Base-by-base conservation (phyloP, 2,888 invertebrate species). In the Dyspetes luteomarginatus region DNA sequence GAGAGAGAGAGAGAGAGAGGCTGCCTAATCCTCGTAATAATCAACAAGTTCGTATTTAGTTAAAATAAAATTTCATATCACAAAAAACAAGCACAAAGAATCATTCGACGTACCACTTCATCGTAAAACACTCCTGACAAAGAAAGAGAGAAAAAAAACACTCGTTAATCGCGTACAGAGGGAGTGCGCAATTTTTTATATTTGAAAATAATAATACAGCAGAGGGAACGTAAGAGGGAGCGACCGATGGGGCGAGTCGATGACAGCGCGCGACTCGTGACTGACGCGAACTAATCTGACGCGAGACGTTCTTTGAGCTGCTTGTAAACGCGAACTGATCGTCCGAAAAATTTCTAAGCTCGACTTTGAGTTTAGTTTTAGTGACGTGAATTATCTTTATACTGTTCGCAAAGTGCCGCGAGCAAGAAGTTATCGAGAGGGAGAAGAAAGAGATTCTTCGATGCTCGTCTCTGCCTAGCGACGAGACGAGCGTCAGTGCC, bases 101-200 rank as follows among this genome's bases (percentile, higher is more conserved):
- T 62, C 50, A 24, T 28, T 52, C 52, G 58, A 81, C 78, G 72
- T 78, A 81, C 78, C 81, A 81, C 81, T 78, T 82, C 71, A 82
- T 60, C 30, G 62, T 67, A 48, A 48, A 7, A 17, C n/a, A n/a
- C n/a, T n/a, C n/a, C n/a, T 12, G 12, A 36, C 5, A 36, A 36
- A 41, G 19, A 43, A 26, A 12, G 26, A 9, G 41, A 15, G 28
- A 24, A 0, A 0, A 26, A 45, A 36, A 50, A 43, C 67, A 55
- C 50, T 17, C 48, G 48, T 48, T 48, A 7, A 12, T 15, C 48
- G 48, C n/a, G n/a, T n/a, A 48, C 5, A 17, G 48, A 17, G 12
- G 45, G 36, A 36, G 45, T 48, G 48, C 48, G 48, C 7, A 48
- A 48, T n/a, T 48, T 48, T 17, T 5, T 3, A 36, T 48, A 3